These are phyloP conservation scores for Ricordea florida DNA, from an alignment of 92 coral and sea anemone species.

Conservation along the genomic window DNA sequence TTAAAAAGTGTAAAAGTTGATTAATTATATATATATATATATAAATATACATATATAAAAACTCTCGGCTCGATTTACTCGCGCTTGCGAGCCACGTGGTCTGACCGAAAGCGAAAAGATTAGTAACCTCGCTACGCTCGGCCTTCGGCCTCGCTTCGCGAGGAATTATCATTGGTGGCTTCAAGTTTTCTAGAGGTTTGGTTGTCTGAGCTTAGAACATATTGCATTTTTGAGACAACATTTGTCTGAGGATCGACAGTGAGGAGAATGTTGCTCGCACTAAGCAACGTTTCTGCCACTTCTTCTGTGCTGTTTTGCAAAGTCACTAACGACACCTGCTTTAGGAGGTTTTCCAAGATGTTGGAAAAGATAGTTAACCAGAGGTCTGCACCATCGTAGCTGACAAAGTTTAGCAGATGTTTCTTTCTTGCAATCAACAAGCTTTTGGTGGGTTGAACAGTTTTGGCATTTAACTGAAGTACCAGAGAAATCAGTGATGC, in stretches of 20 bases:
- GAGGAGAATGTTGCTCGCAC: conserved; percentile 4
- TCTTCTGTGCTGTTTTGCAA: background rate
- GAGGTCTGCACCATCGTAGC: conserved; percentile 6
- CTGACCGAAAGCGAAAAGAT: too few species aligned
- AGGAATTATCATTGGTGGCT: background rate
- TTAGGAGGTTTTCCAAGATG: background rate
- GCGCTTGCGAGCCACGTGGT: too few species aligned
- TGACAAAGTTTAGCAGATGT: conserved; percentile 28
- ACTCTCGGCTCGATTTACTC: too few species aligned
- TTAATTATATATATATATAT: too few species aligned
- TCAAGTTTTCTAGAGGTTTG: background rate
- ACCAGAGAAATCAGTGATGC: background rate
- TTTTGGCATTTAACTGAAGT: background rate
- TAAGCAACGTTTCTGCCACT: background rate
- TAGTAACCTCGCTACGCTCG: too few species aligned
- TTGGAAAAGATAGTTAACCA: conserved; percentile 25
- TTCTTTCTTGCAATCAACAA: conserved; percentile 2
- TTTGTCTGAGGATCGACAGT: background rate
- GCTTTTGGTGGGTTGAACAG: conserved; percentile 8
- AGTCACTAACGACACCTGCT: background rate
- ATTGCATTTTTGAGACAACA: conserved; percentile 10
- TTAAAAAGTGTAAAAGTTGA: too few species aligned
- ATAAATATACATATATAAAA: too few species aligned
- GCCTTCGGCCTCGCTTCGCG: background rate
- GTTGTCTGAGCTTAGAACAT: background rate